Evolutionary conservation across 2,113 vertebrate genomes (phyloP).

Genomic region (Phocoena phocoena): DNA sequence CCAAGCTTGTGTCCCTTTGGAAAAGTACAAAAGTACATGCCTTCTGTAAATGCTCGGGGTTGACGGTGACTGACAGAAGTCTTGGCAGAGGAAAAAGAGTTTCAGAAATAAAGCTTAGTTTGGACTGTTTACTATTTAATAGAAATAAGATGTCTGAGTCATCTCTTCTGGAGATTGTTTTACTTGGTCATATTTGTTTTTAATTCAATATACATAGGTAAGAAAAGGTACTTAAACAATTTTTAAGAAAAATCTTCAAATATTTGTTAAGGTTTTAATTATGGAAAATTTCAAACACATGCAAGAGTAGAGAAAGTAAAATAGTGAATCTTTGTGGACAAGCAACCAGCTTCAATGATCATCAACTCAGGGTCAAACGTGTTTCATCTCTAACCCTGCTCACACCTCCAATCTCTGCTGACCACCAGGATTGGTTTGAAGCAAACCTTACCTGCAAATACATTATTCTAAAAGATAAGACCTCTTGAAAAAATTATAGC

Average conservation of each 20-base stretch:
- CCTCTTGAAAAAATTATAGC: neutral
- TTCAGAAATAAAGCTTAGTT: neutral
- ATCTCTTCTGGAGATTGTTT: constrained; percentile 19
- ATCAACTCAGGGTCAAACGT: neutral
- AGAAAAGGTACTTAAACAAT: neutral
- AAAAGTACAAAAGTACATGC: neutral
- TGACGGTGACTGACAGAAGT: neutral
- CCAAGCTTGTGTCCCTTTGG: neutral
- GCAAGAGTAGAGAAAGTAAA: neutral
- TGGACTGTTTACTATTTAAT: neutral
- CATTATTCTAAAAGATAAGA: neutral
- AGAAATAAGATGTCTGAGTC: constrained; percentile 33
- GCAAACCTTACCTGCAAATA: neutral
- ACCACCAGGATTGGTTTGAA: neutral
- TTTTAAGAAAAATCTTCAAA: neutral
- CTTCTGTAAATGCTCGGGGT: neutral
- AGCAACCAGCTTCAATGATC: neutral
- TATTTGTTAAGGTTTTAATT: neutral
- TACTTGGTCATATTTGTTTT: neutral
- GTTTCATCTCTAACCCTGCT: neutral
- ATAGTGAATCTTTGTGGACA: neutral
- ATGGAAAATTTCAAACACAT: neutral
- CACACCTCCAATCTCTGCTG: neutral
- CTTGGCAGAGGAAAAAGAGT: neutral
- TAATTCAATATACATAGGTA: neutral